Conservation (phyloP, 2,113 vertebrate genomes). For the Peromyscus leucopus region DNA sequence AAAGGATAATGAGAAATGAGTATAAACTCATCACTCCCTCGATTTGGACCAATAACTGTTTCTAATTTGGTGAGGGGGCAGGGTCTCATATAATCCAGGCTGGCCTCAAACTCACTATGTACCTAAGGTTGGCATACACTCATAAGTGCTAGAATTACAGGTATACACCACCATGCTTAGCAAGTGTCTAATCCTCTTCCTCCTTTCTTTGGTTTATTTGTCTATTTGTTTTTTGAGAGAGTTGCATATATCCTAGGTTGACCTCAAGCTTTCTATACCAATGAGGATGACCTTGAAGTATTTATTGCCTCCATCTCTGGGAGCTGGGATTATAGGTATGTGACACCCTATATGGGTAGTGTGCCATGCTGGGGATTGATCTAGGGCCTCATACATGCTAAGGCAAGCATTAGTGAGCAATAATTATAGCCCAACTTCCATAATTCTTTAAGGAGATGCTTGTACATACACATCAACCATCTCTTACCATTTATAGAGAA, state of each 20-base stretch:
- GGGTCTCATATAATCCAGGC: neutral
- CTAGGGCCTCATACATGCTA: neutral
- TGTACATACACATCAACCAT: neutral
- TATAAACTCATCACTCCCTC: neutral
- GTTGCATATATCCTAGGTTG: neutral
- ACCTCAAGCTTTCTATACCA: neutral
- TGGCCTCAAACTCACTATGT: neutral
- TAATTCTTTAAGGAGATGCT: conserved; percentile 40
- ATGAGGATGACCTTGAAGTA: neutral
- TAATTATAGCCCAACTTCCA: neutral
- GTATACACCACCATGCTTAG: neutral
- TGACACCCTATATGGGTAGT: neutral
- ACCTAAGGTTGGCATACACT: neutral
- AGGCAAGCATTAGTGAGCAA: neutral
- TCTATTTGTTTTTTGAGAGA: neutral
- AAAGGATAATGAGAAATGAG: neutral
- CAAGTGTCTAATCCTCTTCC: neutral
- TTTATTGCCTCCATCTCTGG: neutral
- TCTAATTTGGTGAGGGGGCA: neutral
- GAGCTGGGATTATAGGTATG: too few species aligned
- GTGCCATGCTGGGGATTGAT: neutral
- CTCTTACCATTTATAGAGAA: neutral
- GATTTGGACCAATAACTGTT: neutral
- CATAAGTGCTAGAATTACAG: neutral
- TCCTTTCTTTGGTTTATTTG: neutral